A percentile compares a stretch with the other conserved stretches of the same genome.
Evolutionary conservation across 2,797 vertebrate genomes (phyloP).

Genomic region (Paguma larvata): DNA sequence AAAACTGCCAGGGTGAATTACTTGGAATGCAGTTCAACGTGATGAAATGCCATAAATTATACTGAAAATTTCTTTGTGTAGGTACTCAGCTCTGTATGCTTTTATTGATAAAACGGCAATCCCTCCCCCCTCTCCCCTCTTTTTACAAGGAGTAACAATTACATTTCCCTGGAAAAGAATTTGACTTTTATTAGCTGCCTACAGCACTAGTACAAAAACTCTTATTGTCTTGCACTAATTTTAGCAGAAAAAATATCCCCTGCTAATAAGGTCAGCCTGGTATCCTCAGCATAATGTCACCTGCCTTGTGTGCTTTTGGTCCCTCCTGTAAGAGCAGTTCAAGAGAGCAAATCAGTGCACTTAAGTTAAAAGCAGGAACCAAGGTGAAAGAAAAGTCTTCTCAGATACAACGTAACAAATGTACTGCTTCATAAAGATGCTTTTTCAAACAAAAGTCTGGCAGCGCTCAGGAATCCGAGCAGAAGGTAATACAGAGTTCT

Average conservation of each 20-base stretch:
- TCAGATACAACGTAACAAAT: constrained; percentile 78
- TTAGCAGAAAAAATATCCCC: constrained; percentile 65
- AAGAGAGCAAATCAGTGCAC: constrained; percentile 58
- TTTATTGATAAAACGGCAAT: constrained; percentile 84
- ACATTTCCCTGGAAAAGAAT: constrained; percentile 79
- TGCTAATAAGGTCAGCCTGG: constrained; percentile 37
- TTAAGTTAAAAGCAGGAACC: constrained; percentile 65
- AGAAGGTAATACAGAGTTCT: constrained; percentile 84
- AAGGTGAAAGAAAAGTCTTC: constrained; percentile 79
- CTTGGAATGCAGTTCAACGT: constrained; percentile 79
- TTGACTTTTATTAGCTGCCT: constrained; percentile 82
- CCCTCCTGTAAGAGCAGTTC: neutral
- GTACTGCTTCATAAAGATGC: constrained; percentile 78
- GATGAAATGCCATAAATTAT: constrained; percentile 85
- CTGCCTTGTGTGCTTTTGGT: constrained; percentile 60
- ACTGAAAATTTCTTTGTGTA: constrained; percentile 82
- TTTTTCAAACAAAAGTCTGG: constrained; percentile 85
- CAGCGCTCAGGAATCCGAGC: constrained; percentile 80
- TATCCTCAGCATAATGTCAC: constrained; percentile 37
- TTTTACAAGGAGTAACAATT: constrained; percentile 78
- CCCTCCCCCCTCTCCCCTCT: neutral
- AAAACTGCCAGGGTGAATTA: constrained; percentile 79
- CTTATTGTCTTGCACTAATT: constrained; percentile 66
- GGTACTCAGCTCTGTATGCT: constrained; percentile 78
- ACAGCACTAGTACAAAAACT: constrained; percentile 50